Evolutionary conservation across 2,797 vertebrate genomes (phyloP).

Genomic region (Falco peregrinus): DNA sequence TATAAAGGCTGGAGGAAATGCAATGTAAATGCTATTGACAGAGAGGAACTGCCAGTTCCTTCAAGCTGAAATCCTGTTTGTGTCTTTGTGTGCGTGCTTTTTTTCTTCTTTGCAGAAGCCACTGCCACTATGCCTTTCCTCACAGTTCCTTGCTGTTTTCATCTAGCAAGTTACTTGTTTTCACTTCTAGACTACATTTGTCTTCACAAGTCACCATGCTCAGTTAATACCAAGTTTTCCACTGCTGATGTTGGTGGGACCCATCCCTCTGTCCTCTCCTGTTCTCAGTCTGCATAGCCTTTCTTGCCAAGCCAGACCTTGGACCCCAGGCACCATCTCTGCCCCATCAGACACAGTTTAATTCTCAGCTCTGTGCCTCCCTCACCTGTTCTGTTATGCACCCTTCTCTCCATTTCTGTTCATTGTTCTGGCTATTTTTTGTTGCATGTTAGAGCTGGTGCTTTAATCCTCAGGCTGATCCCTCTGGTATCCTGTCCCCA

Average conservation of each 20-base stretch:
- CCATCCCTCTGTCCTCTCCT: not conserved
- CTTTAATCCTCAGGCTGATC: not conserved
- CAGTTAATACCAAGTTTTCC: not conserved
- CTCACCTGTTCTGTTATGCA: rapidly evolving
- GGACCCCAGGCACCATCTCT: not conserved
- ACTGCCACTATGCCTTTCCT: not conserved
- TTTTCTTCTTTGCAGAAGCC: not conserved
- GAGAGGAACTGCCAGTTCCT: conserved; percentile 55
- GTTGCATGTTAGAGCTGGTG: not conserved
- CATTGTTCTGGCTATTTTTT: rapidly evolving
- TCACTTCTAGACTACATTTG: not conserved
- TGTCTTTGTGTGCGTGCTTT: not conserved
- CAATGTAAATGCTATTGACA: conserved; percentile 34
- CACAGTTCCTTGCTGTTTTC: not conserved
- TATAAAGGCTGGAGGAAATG: conserved; percentile 53
- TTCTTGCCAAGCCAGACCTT: not conserved
- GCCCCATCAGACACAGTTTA: not conserved
- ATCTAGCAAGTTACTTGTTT: not conserved
- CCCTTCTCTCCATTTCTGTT: not conserved
- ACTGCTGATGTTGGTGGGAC: not conserved
- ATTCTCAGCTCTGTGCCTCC: not conserved
- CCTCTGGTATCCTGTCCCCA: not conserved
- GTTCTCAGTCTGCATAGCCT: not conserved
- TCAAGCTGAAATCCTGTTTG: conserved; percentile 36
- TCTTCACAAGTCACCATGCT: not conserved